phyloP scores from a whole-genome alignment of 37 sponge, comb jelly and placozoan species.

The Mnemiopsis leidyi region DNA sequence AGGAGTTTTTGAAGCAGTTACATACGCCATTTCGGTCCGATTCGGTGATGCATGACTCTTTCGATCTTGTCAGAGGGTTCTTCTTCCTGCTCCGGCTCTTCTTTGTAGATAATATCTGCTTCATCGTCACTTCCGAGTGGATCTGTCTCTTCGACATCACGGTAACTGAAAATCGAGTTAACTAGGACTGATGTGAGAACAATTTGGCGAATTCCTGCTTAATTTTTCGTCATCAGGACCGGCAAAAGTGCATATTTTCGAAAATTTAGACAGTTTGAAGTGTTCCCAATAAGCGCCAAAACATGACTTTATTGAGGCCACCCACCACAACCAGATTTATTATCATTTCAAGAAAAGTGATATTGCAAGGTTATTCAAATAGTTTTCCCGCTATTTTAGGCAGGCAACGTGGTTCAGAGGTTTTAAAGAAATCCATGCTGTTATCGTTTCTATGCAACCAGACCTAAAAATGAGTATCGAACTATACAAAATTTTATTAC shows the following conservation, averaged over 20 bases:
- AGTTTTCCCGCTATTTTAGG: slow-evolving; percentile 24
- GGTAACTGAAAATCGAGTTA: slow-evolving; percentile 20
- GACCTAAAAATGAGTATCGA: too few species aligned
- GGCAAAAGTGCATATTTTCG: neutral
- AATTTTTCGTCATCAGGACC: neutral
- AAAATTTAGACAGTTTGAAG: neutral
- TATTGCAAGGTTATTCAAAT: neutral
- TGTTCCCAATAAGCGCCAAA: neutral
- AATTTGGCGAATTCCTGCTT: neutral
- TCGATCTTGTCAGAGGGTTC: slow-evolving; percentile 32
- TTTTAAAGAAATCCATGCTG: too few species aligned
- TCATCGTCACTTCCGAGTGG: slow-evolving; percentile 37
- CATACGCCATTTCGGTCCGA: slow-evolving; percentile 37
- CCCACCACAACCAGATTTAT: neutral
- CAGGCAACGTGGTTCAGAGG: slow-evolving; percentile 52
- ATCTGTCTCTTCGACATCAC: slow-evolving; percentile 27
- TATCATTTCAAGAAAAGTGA: neutral
- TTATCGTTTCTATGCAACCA: too few species aligned
- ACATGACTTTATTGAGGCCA: neutral
- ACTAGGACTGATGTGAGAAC: neutral
- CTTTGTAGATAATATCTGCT: slow-evolving; percentile 15
- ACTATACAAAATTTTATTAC: too few species aligned
- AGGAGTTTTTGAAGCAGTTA: too few species aligned
- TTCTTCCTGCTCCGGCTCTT: slow-evolving; percentile 14
- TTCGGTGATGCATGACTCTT: slow-evolving; percentile 4